Evolutionary conservation across 1,140 invertebrate species (phyloP).

Genomic region (Drosophila sechellia): DNA sequence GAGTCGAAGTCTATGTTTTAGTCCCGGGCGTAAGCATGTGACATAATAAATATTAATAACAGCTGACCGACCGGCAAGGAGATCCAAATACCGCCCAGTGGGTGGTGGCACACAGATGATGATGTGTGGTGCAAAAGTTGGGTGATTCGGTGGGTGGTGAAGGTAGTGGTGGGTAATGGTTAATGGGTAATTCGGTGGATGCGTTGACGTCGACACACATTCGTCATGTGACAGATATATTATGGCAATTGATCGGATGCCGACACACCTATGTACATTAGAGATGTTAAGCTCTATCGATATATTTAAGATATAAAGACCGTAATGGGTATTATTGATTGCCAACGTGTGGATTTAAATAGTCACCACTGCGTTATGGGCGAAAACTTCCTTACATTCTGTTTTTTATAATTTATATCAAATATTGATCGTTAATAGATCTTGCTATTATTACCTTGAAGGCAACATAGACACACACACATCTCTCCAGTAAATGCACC

Average conservation of each 20-base stretch:
- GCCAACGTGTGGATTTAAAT: no score
- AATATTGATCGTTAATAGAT: not conserved
- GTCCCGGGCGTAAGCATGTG: slow-evolving; percentile 57
- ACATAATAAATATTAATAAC: slow-evolving; percentile 82
- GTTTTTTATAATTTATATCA: not conserved
- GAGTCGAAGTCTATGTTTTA: slow-evolving; percentile 25
- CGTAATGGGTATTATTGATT: no score
- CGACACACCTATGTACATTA: slow-evolving; percentile 53
- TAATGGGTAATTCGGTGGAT: not conserved
- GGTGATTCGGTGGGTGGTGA: not conserved
- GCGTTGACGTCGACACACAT: slow-evolving; percentile 74
- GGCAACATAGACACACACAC: no score
- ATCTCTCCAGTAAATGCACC: no score
- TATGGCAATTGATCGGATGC: slow-evolving; percentile 75
- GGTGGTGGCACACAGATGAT: slow-evolving; percentile 46
- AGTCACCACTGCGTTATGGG: no score
- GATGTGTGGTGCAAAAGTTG: slow-evolving; percentile 19
- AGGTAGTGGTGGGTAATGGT: slow-evolving; percentile 4
- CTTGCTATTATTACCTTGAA: no score
- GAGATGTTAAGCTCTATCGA: slow-evolving; percentile 2
- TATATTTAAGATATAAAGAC: not conserved
- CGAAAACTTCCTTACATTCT: no score
- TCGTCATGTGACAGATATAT: slow-evolving; percentile 83
- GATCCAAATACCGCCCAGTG: slow-evolving; percentile 32
- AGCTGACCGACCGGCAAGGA: slow-evolving; percentile 61